These are phyloP conservation scores for Oligia strigilis DNA, from an alignment of 2,888 invertebrate species.

Conservation along the genomic window DNA sequence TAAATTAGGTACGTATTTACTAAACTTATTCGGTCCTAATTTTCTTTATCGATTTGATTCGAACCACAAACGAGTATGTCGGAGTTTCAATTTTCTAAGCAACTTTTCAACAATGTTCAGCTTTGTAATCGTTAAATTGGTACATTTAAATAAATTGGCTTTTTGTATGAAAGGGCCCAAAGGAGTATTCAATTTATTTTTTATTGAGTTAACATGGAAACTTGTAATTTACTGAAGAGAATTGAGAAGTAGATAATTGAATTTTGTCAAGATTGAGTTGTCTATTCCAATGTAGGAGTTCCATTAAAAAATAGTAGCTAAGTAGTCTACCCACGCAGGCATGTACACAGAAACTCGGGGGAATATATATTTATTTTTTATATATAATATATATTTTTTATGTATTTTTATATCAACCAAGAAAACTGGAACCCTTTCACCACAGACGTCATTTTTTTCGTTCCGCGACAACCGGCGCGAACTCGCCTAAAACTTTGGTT, in stretches of 20 bases:
- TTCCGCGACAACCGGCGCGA: background rate
- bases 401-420: background rate
- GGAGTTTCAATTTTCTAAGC: conserved; percentile 55
- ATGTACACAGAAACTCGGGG: background rate
- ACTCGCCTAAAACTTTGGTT: background rate
- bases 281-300: background rate
- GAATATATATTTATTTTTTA: too few species aligned
- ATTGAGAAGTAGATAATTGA: conserved; percentile 39
- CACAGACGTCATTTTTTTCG: too few species aligned
- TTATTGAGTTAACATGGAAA: conserved; percentile 57
- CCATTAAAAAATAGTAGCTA: background rate
- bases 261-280: conserved; percentile 15
- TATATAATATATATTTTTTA: too few species aligned
- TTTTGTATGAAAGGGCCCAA: conserved; percentile 51
- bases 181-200: conserved; percentile 60
- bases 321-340: background rate
- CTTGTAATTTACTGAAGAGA: conserved; percentile 46
- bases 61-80: conserved; percentile 45
- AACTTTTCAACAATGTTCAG: conserved; percentile 58
- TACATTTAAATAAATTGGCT: conserved; percentile 64
- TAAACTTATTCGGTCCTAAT: conserved; percentile 35
- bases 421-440: background rate
- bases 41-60: conserved; percentile 55
- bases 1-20: conserved; percentile 39
- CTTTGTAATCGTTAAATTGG: conserved; percentile 63